Conservation (phyloP, 1,140 invertebrate species). For the Melitaea cinxia region DNA sequence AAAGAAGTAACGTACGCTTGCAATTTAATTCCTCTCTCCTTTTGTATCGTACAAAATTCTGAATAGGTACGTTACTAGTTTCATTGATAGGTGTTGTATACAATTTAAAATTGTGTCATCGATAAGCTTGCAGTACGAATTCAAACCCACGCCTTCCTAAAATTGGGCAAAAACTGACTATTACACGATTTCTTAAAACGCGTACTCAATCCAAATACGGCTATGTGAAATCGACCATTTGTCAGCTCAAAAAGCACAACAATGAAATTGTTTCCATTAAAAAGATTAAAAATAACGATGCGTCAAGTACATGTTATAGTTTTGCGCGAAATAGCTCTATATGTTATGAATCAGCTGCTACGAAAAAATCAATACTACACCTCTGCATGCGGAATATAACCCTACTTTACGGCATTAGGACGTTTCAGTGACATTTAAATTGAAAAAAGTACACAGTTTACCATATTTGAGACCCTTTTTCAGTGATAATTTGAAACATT, state of each 20-base stretch:
- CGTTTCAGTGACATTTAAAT: neutral
- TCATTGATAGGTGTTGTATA: too few relatives aligned
- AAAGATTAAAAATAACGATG: constrained; percentile 62
- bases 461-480: constrained; percentile 21
- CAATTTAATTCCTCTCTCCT: too few relatives aligned
- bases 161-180: constrained; percentile 5
- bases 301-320: constrained; percentile 54
- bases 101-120: constrained; percentile 16
- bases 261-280: constrained; percentile 23
- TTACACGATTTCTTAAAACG: constrained; percentile 6
- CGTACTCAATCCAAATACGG: constrained; percentile 17
- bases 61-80: too few relatives aligned
- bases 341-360: constrained; percentile 64
- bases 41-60: too few relatives aligned
- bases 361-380: constrained; percentile 69
- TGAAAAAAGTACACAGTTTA: constrained; percentile 5
- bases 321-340: constrained; percentile 58
- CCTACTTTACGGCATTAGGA: constrained; percentile 3
- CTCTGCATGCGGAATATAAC: constrained; percentile 35
- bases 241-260: constrained; percentile 12
- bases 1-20: too few relatives aligned
- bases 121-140: constrained; percentile 14
- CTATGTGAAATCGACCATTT: constrained; percentile 3
- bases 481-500: constrained; percentile 44
- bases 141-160: constrained; percentile 17